A percentile compares a stretch with the other conserved stretches of the same genome.
These are phyloP conservation scores for Chaenodraco wilsoni DNA, from an alignment of 2,797 vertebrate genomes.

Conservation along the genomic window DNA sequence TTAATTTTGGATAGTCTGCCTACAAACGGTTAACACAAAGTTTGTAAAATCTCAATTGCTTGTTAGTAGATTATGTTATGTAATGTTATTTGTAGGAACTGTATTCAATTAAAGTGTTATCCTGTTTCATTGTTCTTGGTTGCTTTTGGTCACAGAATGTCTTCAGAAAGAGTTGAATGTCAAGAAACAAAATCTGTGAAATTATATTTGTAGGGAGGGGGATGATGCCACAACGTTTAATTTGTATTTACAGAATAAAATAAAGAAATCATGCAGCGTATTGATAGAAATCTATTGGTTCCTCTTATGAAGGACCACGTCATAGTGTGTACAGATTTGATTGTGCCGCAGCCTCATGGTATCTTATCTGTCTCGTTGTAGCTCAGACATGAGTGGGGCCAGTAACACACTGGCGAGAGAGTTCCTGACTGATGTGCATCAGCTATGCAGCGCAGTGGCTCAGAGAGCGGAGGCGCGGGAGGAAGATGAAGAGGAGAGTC, in stretches of 20 bases:
- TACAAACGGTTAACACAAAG: no score
- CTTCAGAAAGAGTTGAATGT: not conserved
- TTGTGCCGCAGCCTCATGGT: not conserved
- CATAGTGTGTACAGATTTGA: not conserved
- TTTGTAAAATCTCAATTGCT: no score
- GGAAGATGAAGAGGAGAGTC: constrained; percentile 95
- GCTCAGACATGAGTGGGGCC: constrained; percentile 96
- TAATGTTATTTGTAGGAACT: no score
- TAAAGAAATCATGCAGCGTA: not conserved
- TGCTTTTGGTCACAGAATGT: not conserved
- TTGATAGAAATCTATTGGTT: not conserved
- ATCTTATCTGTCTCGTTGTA: constrained; percentile 57
- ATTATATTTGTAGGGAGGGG: not conserved
- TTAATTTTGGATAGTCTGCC: not conserved
- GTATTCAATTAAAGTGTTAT: no score
- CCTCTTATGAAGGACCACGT: not conserved
- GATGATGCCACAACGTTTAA: not conserved
- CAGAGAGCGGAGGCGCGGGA: constrained; percentile 89
- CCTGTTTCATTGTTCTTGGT: not conserved
- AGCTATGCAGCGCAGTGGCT: constrained; percentile 94
- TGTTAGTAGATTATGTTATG: no score
- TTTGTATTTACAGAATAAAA: constrained; percentile 3
- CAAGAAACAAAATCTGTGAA: not conserved
- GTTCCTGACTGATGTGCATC: constrained; percentile 96
- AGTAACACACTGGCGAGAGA: constrained; percentile 97